phyloP scores from a whole-genome alignment of 2,797 vertebrate genomes.

The Pangasius krempfi region DNA sequence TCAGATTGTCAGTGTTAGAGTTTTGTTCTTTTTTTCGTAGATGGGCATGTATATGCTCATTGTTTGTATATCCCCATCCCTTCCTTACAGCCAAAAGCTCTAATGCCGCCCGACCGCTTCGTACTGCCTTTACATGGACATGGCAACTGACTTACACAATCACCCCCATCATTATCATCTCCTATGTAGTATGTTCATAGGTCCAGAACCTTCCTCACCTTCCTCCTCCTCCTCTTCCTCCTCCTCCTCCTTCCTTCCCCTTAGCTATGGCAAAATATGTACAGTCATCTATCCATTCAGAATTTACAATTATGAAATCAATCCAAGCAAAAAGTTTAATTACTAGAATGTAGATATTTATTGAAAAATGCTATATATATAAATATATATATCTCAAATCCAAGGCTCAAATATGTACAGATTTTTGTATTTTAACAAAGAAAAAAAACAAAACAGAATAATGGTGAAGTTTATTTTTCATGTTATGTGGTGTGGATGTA shows the following conservation, averaged over 20 bases:
- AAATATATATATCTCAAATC: slow-evolving; percentile 65
- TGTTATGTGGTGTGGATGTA: slow-evolving; percentile 99
- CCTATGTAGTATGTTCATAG: slow-evolving; percentile 96
- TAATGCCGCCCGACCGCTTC: slow-evolving; percentile 99
- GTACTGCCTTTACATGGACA: slow-evolving; percentile 99
- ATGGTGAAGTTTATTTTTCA: slow-evolving; percentile 97
- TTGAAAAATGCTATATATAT: slow-evolving; percentile 63
- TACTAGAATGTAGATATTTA: slow-evolving; percentile 85
- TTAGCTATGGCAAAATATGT: slow-evolving; percentile 89
- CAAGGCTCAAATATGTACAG: slow-evolving; percentile 80
- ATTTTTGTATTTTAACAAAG: slow-evolving; percentile 73
- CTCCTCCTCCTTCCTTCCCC: slow-evolving; percentile 75
- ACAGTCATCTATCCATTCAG: slow-evolving; percentile 90
- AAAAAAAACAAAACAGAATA: slow-evolving; percentile 77
- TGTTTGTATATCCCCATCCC: slow-evolving; percentile 99
- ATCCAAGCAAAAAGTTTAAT: slow-evolving; percentile 79
- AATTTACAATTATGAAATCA: slow-evolving; percentile 77
- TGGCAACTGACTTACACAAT: slow-evolving; percentile 99
- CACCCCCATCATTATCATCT: slow-evolving; percentile 93
- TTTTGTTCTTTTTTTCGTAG: slow-evolving; percentile 95
- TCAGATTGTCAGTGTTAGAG: slow-evolving; percentile 99
- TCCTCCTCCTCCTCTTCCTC: slow-evolving; percentile 80
- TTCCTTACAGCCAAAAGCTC: slow-evolving; percentile 99
- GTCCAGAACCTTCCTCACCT: slow-evolving; percentile 59
- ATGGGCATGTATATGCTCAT: slow-evolving; percentile 99